Conservation (phyloP, 1,140 invertebrate genomes). For the Psix sp. region DNA sequence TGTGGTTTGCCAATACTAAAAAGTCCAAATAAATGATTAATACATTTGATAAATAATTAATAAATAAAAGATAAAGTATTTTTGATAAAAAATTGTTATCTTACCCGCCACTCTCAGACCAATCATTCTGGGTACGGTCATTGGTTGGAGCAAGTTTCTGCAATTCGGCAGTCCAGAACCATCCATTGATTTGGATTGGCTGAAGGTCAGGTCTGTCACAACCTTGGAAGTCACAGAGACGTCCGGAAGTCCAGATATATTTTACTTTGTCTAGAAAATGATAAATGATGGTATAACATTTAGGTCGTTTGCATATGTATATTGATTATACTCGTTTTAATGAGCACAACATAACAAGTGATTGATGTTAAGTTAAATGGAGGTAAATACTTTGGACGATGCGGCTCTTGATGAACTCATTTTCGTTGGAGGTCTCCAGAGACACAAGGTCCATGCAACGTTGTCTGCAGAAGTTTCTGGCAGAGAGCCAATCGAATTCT, state of each 20-base stretch:
- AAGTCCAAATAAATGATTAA: no score
- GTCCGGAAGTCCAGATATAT: conserved; percentile 92
- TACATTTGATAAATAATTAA: not conserved
- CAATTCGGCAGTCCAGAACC: conserved; percentile 91
- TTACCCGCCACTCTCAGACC: conserved; percentile 86
- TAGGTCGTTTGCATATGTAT: no score
- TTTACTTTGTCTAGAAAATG: conserved; percentile 80
- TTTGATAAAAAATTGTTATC: not conserved
- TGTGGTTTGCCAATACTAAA: conserved; percentile 84
- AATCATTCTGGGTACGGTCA: conserved; percentile 86
- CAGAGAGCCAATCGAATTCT: conserved; percentile 88
- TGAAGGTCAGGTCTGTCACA: conserved; percentile 87
- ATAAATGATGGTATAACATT: no score
- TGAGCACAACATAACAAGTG: no score
- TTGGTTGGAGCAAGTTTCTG: conserved; percentile 87
- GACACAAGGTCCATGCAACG: conserved; percentile 92
- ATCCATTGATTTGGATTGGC: conserved; percentile 86
- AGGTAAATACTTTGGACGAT: conserved; percentile 82
- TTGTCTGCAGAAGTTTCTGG: conserved; percentile 88
- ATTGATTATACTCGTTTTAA: no score
- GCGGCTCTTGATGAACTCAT: conserved; percentile 87
- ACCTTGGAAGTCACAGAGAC: conserved; percentile 89
- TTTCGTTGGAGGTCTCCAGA: conserved; percentile 87
- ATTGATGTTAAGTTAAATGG: no score
- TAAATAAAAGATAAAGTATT: not conserved